Evolutionary conservation across 2,888 invertebrate genomes (phyloP).

Genomic region (Trissolcus japonicus): DNA sequence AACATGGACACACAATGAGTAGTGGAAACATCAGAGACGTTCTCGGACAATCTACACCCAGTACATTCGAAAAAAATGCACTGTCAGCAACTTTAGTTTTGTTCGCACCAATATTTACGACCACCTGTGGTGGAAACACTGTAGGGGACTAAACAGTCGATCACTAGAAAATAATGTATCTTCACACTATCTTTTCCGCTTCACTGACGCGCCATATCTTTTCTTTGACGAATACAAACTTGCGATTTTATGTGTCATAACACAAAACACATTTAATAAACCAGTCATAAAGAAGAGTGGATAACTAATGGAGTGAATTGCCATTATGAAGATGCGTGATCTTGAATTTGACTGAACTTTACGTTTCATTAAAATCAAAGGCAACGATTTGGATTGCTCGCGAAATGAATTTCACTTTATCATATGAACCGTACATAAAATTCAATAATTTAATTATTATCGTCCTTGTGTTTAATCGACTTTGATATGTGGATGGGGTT

Average conservation of each 20-base stretch:
- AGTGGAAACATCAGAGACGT: constrained; percentile 38
- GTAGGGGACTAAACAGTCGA: constrained; percentile 58
- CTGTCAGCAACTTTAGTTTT: constrained; percentile 59
- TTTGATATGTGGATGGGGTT: neutral
- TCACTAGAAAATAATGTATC: constrained; percentile 59
- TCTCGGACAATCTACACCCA: constrained; percentile 31
- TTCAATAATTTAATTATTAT: constrained; percentile 27
- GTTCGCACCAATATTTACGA: constrained; percentile 60
- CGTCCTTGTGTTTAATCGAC: constrained; percentile 11
- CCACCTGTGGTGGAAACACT: constrained; percentile 58
- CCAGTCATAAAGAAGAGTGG: constrained; percentile 40
- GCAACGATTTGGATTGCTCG: constrained; percentile 29
- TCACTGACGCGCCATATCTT: constrained; percentile 49
- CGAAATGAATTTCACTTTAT: constrained; percentile 19
- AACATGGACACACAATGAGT: constrained; percentile 54
- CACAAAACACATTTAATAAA: constrained; percentile 49
- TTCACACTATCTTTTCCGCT: constrained; percentile 57
- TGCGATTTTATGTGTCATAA: constrained; percentile 41
- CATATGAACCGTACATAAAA: constrained; percentile 8
- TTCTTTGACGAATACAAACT: constrained; percentile 50
- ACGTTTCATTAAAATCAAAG: constrained; percentile 47
- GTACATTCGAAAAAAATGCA: constrained; percentile 51
- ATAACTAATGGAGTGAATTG: constrained; percentile 50
- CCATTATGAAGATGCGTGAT: constrained; percentile 46
- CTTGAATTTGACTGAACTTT: constrained; percentile 29